A percentile compares a stretch with the other conserved stretches of the same genome.
phyloP scores from a whole-genome alignment of 1,140 invertebrate species.

The Apis cerana region DNA sequence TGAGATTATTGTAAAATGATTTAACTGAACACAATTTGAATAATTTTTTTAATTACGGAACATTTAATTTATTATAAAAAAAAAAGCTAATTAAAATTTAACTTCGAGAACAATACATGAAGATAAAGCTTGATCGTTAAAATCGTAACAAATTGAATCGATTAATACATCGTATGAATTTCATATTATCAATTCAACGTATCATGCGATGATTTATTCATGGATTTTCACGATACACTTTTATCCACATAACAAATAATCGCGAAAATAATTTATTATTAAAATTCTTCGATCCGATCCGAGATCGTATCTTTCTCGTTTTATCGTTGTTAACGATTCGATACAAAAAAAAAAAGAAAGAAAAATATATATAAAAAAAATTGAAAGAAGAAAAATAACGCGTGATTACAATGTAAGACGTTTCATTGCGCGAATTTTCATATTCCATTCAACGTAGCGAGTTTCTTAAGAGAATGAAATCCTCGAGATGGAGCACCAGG shows the following conservation, averaged over 20 bases:
- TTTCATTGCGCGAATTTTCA: conserved; percentile 50
- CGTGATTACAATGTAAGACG: not conserved
- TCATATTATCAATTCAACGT: not conserved
- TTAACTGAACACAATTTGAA: no score
- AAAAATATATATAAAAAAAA: not conserved
- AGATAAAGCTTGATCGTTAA: not conserved
- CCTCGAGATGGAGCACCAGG: not conserved
- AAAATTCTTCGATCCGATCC: not conserved
- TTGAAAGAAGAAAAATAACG: not conserved
- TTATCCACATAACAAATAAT: not conserved
- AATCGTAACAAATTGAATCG: conserved; percentile 3
- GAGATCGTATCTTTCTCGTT: not conserved
- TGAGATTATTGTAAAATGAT: no score
- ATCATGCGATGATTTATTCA: conserved; percentile 15
- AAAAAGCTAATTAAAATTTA: no score
- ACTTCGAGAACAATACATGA: no score
- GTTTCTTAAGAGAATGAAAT: conserved; percentile 49
- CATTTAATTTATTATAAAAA: no score
- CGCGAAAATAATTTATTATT: conserved; percentile 1
- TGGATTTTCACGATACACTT: not conserved
- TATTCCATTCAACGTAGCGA: conserved; percentile 36
- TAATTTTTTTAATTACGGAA: no score
- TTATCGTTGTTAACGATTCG: not conserved
- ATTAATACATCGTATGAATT: conserved; percentile 20
- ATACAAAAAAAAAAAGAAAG: not conserved